Evolutionary conservation across 2,888 invertebrate genomes (phyloP).

Genomic region (Fragum sueziense): DNA sequence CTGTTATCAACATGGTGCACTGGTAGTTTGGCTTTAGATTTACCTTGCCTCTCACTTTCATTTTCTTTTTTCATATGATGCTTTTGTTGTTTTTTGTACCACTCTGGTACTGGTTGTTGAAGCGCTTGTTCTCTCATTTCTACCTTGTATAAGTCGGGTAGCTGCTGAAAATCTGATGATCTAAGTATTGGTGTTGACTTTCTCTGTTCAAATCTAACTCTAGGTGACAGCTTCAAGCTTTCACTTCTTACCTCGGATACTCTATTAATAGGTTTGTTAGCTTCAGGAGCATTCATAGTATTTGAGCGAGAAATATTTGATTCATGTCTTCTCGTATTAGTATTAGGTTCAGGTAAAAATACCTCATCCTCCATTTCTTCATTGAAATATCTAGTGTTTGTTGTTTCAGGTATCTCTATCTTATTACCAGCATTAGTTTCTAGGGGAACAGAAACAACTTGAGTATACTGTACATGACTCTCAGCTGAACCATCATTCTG

Average conservation of each 20-base stretch:
- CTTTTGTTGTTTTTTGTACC: conserved; percentile 39
- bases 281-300: background rate
- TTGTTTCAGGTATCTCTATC: background rate
- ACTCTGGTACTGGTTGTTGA: conserved; percentile 23
- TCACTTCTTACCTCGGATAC: background rate
- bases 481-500: background rate
- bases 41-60: background rate
- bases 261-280: background rate
- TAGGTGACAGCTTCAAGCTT: background rate
- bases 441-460: background rate
- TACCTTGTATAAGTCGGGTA: conserved; percentile 47
- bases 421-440: background rate
- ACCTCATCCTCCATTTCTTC: background rate
- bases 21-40: background rate
- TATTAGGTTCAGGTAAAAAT: background rate
- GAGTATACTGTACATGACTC: background rate
- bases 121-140: conserved; percentile 43
- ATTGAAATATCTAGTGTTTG: background rate
- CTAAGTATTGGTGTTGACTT: conserved; percentile 25
- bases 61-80: background rate
- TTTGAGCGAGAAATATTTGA: background rate
- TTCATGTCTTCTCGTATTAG: background rate
- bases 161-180: conserved; percentile 24
- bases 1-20: background rate
- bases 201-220: background rate